Base-by-base conservation (phyloP, 1,140 invertebrate species). In the Whitmania pigra region DNA sequence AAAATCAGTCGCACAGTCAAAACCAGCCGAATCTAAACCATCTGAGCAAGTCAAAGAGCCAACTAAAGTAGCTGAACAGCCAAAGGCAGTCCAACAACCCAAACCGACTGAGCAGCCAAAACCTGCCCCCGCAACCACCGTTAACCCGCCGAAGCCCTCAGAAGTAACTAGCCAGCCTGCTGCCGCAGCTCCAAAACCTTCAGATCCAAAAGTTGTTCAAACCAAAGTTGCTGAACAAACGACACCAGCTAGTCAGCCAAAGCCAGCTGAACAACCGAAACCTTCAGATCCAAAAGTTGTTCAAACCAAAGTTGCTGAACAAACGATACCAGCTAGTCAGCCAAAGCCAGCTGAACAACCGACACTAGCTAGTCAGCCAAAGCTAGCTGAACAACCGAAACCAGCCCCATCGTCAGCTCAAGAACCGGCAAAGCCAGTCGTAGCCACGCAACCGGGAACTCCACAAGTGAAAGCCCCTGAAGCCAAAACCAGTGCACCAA, bases 1-100 rank as follows among this genome's bases (percentile, higher is more conserved):
- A 17, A 70, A 70, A n/a, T 4, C 69, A 53, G 27, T 20, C 20
- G 69, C 53, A 69, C 43, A 54, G 53, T 20, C 67, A 17, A 69
- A 69, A 49, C 22, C 22, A 69, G 36, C 9, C 31, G 67, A 69
- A 49, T 25, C 29, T 27, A 22, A 25, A 40, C 25, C 22, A 31
- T 2, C 53, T 29, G 72, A 29, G 53, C 31, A 73, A 73, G 43
- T 27, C 31, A 36, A 36, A 60, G 60, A 71, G 31, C 43, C 73
- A 36, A 57, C 54, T 43, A 22, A 66, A 66, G 0, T 53, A 66
- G 53, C 15, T 15, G 25, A 53, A 29, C 40, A 49, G 20, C n/a
- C 71, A 53, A 63, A 71, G 54, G 4, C 53, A 36, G 13, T 55
- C 53, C 22, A 40, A 68, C 67, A 29, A 31, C 17, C 40, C n/a